Evolutionary conservation across 2,888 invertebrate species (phyloP).

Genomic region (Ophioninae sp.): DNA sequence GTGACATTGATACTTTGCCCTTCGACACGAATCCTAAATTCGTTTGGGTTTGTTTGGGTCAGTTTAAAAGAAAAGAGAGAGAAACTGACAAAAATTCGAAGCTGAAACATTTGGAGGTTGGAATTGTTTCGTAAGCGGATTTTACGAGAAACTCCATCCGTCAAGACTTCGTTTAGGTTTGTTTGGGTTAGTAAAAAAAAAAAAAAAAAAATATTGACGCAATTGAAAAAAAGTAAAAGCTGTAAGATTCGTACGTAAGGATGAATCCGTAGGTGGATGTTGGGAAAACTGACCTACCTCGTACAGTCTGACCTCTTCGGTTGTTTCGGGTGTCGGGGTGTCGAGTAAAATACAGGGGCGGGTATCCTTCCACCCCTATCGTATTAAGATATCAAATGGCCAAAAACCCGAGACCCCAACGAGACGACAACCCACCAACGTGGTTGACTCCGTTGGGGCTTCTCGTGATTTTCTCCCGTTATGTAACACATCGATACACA

Average conservation of each 20-base stretch:
- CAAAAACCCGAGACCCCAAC: constrained; percentile 75
- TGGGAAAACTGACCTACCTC: constrained; percentile 52
- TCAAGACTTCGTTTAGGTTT: too few relatives aligned
- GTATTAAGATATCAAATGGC: constrained; percentile 80
- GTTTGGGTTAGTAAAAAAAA: too few relatives aligned
- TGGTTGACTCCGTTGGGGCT: constrained; percentile 63
- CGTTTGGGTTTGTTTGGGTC: too few relatives aligned
- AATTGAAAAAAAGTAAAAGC: neutral
- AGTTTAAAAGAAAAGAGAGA: too few relatives aligned
- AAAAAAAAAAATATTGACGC: neutral
- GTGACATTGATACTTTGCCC: constrained; percentile 53
- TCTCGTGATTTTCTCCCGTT: constrained; percentile 53
- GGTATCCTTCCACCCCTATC: constrained; percentile 71
- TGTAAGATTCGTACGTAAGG: too few relatives aligned
- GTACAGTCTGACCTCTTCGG: neutral
- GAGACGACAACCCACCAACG: constrained; percentile 72
- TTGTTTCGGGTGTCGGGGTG: constrained; percentile 59
- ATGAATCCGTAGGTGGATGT: neutral
- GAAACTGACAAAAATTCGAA: neutral
- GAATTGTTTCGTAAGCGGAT: neutral
- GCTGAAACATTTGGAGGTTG: too few relatives aligned
- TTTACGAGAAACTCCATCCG: constrained; percentile 49
- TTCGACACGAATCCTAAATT: neutral
- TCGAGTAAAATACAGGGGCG: constrained; percentile 75
- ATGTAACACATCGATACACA: constrained; percentile 12